Base-by-base conservation (phyloP, 2,888 invertebrate genomes). In the Hyppa rectilinea region DNA sequence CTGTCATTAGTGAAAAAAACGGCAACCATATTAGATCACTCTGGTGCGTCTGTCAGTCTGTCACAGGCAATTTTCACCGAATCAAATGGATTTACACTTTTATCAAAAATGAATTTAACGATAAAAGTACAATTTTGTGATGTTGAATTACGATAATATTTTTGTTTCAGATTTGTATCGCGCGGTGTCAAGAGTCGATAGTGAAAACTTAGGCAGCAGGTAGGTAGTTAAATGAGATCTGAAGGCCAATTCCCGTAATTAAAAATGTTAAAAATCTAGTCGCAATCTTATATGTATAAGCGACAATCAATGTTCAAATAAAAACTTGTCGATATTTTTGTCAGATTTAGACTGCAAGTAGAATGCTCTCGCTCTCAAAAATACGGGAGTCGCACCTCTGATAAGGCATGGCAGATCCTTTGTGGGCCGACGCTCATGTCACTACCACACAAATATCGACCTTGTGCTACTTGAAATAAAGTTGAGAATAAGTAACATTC, bases 131-230 rank as follows among this genome's bases (percentile, higher is more conserved):
- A 38, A 7, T 72, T 45, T 38, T 36, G 17, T 38, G 17, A 59
- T 50, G n/a, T n/a, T n/a, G 9, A 56, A 49, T 50, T 31, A 40
- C 23, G 65, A 68, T 60, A 74, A 67, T 69, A 69, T 66, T 64
- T 76, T 75, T 85, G 59, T 90, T 89, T 52, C 90, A 91, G 91
- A 59, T 87, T 88, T 70, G 74, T 90, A 68, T n/a, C 71, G n/a
- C 83, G 80, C 47, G 84, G 86, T 40, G 58, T 88, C 40, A 79
- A 70, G 43, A 43, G 38, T 14, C 58, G 71, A 81, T 80, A 84
- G 78, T 78, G 63, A n/a, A 62, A n/a, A n/a, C n/a, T n/a, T n/a
- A n/a, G n/a, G n/a, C n/a, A n/a, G n/a, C n/a, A n/a, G n/a, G n/a
- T n/a, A n/a, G n/a, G n/a, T n/a, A n/a, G n/a, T n/a, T n/a, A n/a